A percentile compares a stretch with the other conserved stretches of the same genome.
Evolutionary conservation across 2,113 vertebrate species (phyloP).

Genomic region (Stictonetta naevosa): DNA sequence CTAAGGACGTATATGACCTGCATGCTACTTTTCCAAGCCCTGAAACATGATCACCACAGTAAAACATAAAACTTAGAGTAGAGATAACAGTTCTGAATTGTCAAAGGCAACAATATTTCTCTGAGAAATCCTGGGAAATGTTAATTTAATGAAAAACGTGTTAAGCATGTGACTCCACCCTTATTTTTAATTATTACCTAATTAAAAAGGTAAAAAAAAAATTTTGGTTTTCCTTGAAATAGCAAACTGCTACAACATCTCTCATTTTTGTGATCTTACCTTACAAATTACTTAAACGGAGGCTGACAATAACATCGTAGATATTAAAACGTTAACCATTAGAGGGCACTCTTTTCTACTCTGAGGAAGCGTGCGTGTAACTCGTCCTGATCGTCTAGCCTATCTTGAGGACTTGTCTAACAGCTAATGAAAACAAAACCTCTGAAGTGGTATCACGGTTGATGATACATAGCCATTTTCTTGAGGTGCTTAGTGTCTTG

Average conservation of each 20-base stretch:
- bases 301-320: accelerated
- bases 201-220: neutral
- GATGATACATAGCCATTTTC: neutral
- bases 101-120: neutral
- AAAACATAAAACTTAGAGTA: neutral
- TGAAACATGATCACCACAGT: neutral
- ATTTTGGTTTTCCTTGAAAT: neutral
- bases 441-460: neutral
- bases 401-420: neutral
- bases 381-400: accelerated
- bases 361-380: neutral
- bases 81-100: neutral
- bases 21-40: neutral
- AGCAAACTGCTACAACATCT: neutral
- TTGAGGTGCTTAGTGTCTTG: neutral
- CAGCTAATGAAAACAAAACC: neutral
- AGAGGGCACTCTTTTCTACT: conserved; percentile 29
- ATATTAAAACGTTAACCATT: neutral
- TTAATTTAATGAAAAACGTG: neutral
- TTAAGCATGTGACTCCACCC: neutral
- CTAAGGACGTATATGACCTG: neutral
- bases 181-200: neutral
- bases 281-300: neutral
- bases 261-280: neutral
- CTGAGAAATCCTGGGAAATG: neutral